A percentile compares a stretch with the other conserved stretches of the same genome.
phyloP scores from a whole-genome alignment of 2,797 vertebrate genomes.

The Neopelma chrysocephalum region DNA sequence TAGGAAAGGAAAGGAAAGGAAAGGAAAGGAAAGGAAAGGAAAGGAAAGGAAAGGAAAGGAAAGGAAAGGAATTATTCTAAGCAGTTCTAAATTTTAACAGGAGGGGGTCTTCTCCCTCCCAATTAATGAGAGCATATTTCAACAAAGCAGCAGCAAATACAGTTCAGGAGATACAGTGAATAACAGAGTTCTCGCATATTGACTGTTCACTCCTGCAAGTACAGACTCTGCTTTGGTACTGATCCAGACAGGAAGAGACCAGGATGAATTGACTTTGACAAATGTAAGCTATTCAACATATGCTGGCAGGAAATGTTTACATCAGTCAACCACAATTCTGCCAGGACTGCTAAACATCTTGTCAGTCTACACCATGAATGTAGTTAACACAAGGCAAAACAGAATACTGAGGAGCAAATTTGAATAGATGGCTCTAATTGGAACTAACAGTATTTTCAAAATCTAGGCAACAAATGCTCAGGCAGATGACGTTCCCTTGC shows the following conservation, averaged over 20 bases:
- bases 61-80: background rate
- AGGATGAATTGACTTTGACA: conserved; percentile 52
- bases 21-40: too few relatives aligned
- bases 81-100: background rate
- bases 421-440: background rate
- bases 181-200: background rate
- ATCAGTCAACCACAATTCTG: conserved; percentile 45
- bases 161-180: background rate
- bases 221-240: conserved; percentile 1
- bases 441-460: background rate
- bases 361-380: conserved; percentile 8
- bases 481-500: background rate
- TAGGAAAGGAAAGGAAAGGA: too few relatives aligned
- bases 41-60: too few relatives aligned
- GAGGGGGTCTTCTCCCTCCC: rapidly evolving
- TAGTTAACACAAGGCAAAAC: conserved; percentile 17
- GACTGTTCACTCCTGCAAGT: background rate
- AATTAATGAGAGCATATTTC: background rate
- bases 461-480: background rate
- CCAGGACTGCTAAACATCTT: conserved; percentile 43
- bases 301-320: conserved; percentile 57
- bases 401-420: background rate
- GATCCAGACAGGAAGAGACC: conserved; percentile 21
- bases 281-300: conserved; percentile 48
- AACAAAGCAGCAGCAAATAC: background rate